These are phyloP conservation scores for Erebia ligea DNA, from an alignment of 2,888 invertebrate genomes.

Conservation along the genomic window DNA sequence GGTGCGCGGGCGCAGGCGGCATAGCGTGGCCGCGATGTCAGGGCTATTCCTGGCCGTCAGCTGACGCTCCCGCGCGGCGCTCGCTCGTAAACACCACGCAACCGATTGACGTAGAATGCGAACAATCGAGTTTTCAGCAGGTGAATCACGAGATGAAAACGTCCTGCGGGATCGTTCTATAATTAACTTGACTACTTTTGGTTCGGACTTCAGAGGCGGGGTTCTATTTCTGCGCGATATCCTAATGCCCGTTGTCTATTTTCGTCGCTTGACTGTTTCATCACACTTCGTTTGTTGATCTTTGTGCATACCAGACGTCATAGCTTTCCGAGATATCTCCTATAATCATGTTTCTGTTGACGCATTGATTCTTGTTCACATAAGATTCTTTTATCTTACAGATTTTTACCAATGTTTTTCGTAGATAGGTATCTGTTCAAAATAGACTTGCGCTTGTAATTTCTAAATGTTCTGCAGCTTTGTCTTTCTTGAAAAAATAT, in stretches of 20 bases:
- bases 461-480: too few species aligned
- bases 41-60: slow-evolving; percentile 82
- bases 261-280: slow-evolving; percentile 64
- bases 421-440: too few species aligned
- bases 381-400: slow-evolving; percentile 37
- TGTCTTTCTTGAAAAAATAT: too few species aligned
- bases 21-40: slow-evolving; percentile 82
- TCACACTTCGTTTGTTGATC: slow-evolving; percentile 57
- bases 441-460: too few species aligned
- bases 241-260: slow-evolving; percentile 75
- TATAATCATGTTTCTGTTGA: slow-evolving; percentile 14
- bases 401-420: too few species aligned
- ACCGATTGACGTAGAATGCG: slow-evolving; percentile 80
- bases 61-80: slow-evolving; percentile 73
- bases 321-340: slow-evolving; percentile 7
- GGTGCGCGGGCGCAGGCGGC: slow-evolving; percentile 78
- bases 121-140: slow-evolving; percentile 82
- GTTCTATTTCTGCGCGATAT: slow-evolving; percentile 75
- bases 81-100: slow-evolving; percentile 79
- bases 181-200: slow-evolving; percentile 81
- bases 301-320: slow-evolving; percentile 42
- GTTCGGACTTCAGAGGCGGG: slow-evolving; percentile 80
- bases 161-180: slow-evolving; percentile 75
- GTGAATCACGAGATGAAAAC: slow-evolving; percentile 81
- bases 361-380: not conserved